Conservation (phyloP, 1,140 invertebrate species). For the Calosoma granatense region DNA sequence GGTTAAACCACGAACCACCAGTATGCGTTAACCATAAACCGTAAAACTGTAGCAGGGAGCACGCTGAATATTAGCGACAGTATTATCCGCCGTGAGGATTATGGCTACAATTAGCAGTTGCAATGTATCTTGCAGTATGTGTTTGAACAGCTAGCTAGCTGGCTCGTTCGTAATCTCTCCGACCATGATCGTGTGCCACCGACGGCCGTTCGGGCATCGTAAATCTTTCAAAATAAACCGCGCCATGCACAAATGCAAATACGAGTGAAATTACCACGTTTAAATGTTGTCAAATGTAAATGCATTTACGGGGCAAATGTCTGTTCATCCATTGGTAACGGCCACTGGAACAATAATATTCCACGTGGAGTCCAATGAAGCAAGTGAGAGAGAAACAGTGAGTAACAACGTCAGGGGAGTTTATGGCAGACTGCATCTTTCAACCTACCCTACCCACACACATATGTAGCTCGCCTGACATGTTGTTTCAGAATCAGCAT, state of each 20-base stretch:
- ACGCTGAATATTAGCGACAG: neutral
- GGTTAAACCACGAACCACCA: neutral
- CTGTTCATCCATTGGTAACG: neutral
- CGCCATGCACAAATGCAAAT: neutral
- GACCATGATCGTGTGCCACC: neutral
- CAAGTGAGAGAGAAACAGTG: no score
- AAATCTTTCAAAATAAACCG: neutral
- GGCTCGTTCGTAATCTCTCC: neutral
- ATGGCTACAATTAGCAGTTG: constrained; percentile 5
- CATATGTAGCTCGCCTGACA: no score
- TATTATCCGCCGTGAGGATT: neutral
- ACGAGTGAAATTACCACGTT: neutral
- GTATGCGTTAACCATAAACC: neutral
- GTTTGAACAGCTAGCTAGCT: no score
- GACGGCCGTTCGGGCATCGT: neutral
- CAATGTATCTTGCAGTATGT: constrained; percentile 6
- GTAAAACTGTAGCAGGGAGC: neutral
- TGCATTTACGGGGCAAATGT: neutral
- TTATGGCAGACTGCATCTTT: no score
- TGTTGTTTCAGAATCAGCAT: no score
- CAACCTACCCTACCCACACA: no score
- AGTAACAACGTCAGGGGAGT: no score
- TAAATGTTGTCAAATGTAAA: constrained; percentile 3
- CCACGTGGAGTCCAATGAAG: no score
- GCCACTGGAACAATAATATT: no score